A percentile compares a stretch with the other conserved stretches of the same genome.
Conservation (phyloP, 2,797 vertebrate genomes). For the Rhincodon typus region DNA sequence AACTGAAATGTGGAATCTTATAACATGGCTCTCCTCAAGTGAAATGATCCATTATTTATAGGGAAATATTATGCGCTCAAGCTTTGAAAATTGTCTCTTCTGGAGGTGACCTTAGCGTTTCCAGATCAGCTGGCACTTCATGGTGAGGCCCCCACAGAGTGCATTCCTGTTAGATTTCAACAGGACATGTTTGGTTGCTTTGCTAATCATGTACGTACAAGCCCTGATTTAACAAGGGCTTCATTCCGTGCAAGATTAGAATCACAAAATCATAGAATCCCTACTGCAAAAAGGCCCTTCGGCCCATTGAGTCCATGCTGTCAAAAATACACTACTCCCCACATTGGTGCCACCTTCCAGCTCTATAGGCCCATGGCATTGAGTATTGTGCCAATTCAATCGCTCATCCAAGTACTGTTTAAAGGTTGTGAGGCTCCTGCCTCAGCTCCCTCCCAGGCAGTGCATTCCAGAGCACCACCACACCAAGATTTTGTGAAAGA, state of each 20-base stretch:
- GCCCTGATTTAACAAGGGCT: background rate
- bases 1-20: slow-evolving; percentile 8
- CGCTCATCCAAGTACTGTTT: too few relatives aligned
- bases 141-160: background rate
- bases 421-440: too few relatives aligned
- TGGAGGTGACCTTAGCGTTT: background rate
- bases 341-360: too few relatives aligned
- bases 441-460: too few relatives aligned
- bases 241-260: background rate
- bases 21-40: background rate
- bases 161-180: background rate
- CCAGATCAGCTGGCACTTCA: background rate
- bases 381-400: too few relatives aligned
- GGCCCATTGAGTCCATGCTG: too few relatives aligned
- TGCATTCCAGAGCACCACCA: too few relatives aligned
- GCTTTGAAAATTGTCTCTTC: background rate
- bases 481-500: too few relatives aligned
- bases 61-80: background rate
- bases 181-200: background rate
- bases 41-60: background rate
- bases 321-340: too few relatives aligned
- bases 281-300: too few relatives aligned
- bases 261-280: too few relatives aligned
- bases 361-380: too few relatives aligned
- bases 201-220: background rate